A percentile compares a stretch with the other conserved stretches of the same genome.
Evolutionary conservation across 2,113 vertebrate species (phyloP).

Genomic region (Isichthys henryi): DNA sequence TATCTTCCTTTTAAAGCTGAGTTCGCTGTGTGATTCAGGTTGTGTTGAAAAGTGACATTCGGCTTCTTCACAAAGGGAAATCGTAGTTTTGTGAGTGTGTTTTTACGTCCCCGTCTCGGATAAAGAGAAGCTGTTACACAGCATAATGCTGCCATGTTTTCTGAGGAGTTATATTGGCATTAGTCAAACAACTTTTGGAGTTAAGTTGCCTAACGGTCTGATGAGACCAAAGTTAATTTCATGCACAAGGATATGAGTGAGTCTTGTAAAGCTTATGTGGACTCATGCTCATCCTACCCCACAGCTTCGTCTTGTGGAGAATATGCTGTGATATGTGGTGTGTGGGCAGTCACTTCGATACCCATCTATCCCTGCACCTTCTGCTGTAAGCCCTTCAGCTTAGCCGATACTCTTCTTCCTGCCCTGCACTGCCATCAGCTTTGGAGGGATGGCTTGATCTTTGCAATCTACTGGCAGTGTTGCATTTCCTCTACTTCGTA

Average conservation of each 20-base stretch:
- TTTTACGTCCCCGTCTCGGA: not conserved
- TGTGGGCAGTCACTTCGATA: not conserved
- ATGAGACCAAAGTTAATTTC: not conserved
- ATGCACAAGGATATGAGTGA: not conserved
- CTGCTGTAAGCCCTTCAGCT: not conserved
- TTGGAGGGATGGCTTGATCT: not conserved
- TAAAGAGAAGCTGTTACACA: not conserved
- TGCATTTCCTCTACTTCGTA: not conserved
- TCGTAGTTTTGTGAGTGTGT: not conserved
- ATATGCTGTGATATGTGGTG: not conserved
- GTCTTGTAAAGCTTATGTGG: not conserved
- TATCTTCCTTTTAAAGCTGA: not conserved
- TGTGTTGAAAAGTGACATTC: not conserved
- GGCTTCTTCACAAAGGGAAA: not conserved
- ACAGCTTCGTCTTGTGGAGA: not conserved
- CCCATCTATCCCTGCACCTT: not conserved
- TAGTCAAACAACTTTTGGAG: not conserved
- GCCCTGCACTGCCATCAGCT: not conserved
- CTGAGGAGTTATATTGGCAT: not conserved
- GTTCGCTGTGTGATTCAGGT: not conserved
- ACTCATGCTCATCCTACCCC: not conserved
- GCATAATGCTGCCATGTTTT: not conserved
- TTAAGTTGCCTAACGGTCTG: not conserved
- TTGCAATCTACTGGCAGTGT: not conserved
- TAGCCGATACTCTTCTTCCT: not conserved